A percentile compares a stretch with the other conserved stretches of the same genome.
Evolutionary conservation across 2,113 vertebrate genomes (phyloP).

Genomic region (Scophthalmus maximus): DNA sequence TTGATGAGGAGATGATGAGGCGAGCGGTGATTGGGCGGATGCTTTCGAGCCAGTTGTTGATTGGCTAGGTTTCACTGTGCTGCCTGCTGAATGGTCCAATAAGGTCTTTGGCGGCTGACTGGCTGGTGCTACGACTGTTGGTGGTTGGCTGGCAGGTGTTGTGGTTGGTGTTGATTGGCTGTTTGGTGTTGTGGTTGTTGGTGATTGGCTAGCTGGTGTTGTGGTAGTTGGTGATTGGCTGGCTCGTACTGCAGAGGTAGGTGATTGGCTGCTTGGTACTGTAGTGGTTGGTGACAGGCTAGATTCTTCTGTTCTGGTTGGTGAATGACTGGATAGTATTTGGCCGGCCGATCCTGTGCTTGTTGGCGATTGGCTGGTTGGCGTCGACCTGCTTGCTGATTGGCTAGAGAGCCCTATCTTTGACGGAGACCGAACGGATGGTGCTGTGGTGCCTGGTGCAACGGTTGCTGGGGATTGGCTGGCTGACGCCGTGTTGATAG

Average conservation of each 20-base stretch:
- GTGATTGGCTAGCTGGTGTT: not conserved
- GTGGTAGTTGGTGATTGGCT: not conserved
- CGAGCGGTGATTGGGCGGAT: not conserved
- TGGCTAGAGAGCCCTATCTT: too few species aligned
- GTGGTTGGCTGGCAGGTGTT: not conserved
- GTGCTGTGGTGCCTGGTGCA: not conserved
- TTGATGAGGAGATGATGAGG: not conserved
- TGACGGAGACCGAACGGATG: too few species aligned
- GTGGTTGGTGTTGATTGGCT: not conserved
- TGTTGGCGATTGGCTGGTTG: not conserved
- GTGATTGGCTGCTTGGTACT: not conserved
- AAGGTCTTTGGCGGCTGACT: not conserved
- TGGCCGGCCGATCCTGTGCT: not conserved
- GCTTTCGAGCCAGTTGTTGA: not conserved
- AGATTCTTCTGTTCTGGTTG: not conserved
- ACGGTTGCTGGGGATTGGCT: not conserved
- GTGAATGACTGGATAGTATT: too few species aligned
- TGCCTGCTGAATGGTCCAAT: conserved; percentile 3
- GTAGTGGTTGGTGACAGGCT: not conserved
- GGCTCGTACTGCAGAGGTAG: not conserved
- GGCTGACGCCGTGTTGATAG: not conserved
- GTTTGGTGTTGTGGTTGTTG: not conserved
- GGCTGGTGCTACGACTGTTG: not conserved
- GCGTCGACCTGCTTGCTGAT: not conserved
- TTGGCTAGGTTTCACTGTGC: conserved; percentile 10